These are phyloP conservation scores for Oxycera nigricornis DNA, from an alignment of 2,888 invertebrate genomes.

Conservation along the genomic window DNA sequence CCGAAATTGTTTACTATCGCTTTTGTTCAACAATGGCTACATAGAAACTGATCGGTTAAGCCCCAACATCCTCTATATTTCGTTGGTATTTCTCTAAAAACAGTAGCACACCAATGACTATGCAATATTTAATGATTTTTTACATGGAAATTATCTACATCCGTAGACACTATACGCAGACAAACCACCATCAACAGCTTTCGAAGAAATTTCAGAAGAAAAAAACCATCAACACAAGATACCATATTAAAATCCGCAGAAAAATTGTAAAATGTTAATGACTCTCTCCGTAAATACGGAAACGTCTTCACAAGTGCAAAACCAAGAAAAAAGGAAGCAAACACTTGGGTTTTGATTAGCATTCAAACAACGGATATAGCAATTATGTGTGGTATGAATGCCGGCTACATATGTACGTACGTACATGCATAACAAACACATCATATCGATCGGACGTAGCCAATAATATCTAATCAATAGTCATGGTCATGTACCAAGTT, in stretches of 20 bases:
- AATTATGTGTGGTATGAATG: not conserved
- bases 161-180: not conserved
- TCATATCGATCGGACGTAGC: not conserved
- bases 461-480: not conserved
- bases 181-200: not conserved
- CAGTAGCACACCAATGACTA: not conserved
- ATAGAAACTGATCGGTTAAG: too few species aligned
- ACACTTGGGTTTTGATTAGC: not conserved
- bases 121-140: not conserved
- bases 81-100: too few species aligned
- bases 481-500: conserved; percentile 21
- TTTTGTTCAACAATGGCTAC: too few species aligned
- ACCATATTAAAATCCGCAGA: not conserved
- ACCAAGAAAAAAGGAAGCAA: not conserved
- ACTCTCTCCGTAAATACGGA: not conserved
- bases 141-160: not conserved
- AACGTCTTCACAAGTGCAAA: not conserved
- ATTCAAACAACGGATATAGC: not conserved
- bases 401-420: not conserved
- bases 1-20: too few species aligned
- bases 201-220: not conserved
- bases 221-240: not conserved
- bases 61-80: too few species aligned
- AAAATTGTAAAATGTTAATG: not conserved
- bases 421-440: not conserved